phyloP scores from a whole-genome alignment of 1,140 invertebrate species.

The Drosophila chauvacae region DNA sequence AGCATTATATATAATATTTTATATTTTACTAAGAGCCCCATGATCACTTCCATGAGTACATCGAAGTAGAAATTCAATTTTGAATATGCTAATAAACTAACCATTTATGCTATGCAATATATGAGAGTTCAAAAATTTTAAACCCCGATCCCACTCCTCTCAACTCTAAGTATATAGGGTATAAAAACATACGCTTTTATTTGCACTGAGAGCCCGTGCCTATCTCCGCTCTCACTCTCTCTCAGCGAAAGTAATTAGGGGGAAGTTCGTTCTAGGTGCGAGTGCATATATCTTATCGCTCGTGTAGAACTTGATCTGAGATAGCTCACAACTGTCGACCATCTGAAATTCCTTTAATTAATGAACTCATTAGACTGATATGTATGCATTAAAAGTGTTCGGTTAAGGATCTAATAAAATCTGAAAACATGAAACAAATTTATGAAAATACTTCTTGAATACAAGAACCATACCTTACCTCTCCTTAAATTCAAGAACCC shows the following conservation, averaged over 20 bases:
- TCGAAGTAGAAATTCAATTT: too few species aligned
- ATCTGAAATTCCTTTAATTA: conserved; percentile 60
- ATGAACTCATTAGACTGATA: conserved; percentile 43
- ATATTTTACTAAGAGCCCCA: too few species aligned
- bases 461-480: background rate
- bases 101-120: too few species aligned
- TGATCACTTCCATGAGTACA: too few species aligned
- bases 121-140: too few species aligned
- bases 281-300: conserved; percentile 62
- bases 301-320: conserved; percentile 32
- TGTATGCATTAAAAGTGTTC: conserved; percentile 17
- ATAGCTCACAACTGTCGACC: conserved; percentile 27
- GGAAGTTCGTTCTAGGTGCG: conserved; percentile 1
- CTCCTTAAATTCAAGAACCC: background rate
- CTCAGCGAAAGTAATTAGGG: conserved; percentile 55
- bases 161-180: conserved; percentile 3
- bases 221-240: conserved; percentile 44
- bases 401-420: conserved; percentile 3
- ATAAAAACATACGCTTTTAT: conserved; percentile 51
- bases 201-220: conserved; percentile 47
- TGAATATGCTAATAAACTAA: too few species aligned
- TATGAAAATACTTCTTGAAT: background rate
- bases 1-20: too few species aligned
- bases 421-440: background rate
- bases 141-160: too few species aligned